Evolutionary conservation across 2,113 vertebrate species (phyloP).

Genomic region (Potamarius usumacintae): DNA sequence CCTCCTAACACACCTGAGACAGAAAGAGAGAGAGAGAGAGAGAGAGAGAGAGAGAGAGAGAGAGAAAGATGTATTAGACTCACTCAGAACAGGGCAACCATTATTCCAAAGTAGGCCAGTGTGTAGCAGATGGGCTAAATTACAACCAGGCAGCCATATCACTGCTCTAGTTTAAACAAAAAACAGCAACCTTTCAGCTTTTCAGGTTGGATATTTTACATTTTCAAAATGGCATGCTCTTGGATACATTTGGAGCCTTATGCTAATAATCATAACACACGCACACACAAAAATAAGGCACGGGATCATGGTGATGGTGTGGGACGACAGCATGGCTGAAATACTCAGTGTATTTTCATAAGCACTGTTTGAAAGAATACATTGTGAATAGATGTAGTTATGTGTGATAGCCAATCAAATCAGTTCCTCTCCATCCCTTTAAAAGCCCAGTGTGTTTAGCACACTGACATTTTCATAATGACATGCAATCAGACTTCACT

Average conservation of each 20-base stretch:
- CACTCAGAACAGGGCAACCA: constrained; percentile 9
- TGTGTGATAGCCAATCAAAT: not conserved
- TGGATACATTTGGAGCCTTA: not conserved
- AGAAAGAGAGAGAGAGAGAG: constrained; percentile 29
- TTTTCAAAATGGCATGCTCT: not conserved
- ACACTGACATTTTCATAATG: not conserved
- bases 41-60: constrained; percentile 32
- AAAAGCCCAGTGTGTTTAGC: not conserved
- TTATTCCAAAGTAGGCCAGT: constrained; percentile 38
- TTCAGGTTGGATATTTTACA: not conserved
- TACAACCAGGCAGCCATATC: constrained; percentile 9
- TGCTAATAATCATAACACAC: not conserved
- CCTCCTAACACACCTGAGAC: constrained; percentile 92
- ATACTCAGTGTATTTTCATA: not conserved
- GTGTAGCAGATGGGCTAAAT: constrained; percentile 29
- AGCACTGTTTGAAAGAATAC: not conserved
- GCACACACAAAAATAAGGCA: not conserved
- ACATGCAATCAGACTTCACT: not conserved
- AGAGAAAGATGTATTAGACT: constrained; percentile 33
- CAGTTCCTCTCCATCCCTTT: not conserved
- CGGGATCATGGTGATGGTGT: not conserved
- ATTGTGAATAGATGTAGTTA: not conserved
- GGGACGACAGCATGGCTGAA: not conserved
- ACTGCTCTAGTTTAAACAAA: constrained; percentile 29
- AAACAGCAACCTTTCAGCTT: not conserved